These are phyloP conservation scores for Desmodus rotundus DNA, from an alignment of 2,113 vertebrate species.

Conservation along the genomic window DNA sequence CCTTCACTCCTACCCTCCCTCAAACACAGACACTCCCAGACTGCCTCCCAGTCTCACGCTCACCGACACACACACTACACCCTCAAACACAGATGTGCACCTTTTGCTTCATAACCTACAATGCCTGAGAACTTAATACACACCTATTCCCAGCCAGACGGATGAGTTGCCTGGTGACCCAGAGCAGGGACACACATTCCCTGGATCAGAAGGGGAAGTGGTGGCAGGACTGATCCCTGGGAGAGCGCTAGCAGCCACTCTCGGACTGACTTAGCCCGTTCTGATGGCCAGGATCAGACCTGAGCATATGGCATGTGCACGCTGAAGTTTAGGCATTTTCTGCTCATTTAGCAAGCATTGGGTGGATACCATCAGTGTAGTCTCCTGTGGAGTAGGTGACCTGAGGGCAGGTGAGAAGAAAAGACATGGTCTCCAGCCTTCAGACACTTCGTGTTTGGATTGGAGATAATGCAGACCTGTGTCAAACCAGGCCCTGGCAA, in stretches of 20 bases:
- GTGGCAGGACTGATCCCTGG: neutral
- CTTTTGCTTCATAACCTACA: neutral
- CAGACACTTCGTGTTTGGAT: neutral
- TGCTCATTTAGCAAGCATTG: neutral
- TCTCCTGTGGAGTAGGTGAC: neutral
- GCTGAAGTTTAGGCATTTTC: neutral
- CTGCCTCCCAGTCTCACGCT: neutral
- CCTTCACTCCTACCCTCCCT: neutral
- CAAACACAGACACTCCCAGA: neutral
- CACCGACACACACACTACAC: neutral
- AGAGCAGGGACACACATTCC: neutral
- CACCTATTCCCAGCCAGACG: neutral
- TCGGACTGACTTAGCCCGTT: neutral
- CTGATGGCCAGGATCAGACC: neutral
- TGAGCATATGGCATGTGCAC: accelerated
- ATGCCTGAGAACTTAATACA: neutral
- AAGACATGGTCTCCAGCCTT: neutral
- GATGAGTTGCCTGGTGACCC: neutral
- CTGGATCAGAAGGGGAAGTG: neutral
- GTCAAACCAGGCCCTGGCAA: neutral
- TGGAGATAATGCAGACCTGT: neutral
- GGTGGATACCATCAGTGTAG: neutral
- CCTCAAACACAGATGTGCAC: neutral
- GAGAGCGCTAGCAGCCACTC: neutral
- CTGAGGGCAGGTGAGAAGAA: neutral